A percentile compares a stretch with the other conserved stretches of the same genome.
Conservation (phyloP, 2,113 vertebrate species). For the Notarius lentiginosus region DNA sequence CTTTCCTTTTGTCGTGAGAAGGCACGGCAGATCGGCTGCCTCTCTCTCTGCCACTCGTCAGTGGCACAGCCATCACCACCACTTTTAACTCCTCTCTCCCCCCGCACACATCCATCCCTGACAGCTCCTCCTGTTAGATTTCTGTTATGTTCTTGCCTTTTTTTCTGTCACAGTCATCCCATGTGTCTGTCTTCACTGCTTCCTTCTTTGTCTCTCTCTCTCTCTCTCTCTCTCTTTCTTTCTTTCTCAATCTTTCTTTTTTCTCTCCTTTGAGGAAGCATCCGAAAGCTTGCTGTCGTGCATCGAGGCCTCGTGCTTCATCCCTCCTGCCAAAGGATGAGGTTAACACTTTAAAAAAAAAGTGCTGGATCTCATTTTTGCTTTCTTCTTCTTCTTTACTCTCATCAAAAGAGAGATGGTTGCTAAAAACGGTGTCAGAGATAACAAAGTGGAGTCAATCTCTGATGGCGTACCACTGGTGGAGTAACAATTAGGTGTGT, state of each 20-base stretch:
- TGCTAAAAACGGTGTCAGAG: constrained; percentile 62
- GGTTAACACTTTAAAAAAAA: constrained; percentile 22
- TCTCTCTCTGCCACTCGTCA: constrained; percentile 67
- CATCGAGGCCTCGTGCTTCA: constrained; percentile 60
- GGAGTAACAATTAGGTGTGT: neutral
- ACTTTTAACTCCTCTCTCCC: constrained; percentile 58
- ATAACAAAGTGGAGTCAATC: constrained; percentile 51
- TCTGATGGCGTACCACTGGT: neutral
- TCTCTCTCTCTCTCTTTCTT: constrained; percentile 19
- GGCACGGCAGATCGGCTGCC: constrained; percentile 58
- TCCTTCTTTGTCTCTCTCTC: constrained; percentile 30
- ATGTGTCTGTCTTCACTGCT: constrained; percentile 23
- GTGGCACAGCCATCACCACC: constrained; percentile 62
- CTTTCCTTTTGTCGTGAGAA: constrained; percentile 68
- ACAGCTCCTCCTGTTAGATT: constrained; percentile 41
- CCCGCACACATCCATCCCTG: constrained; percentile 13
- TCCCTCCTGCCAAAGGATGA: constrained; percentile 63
- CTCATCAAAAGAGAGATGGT: constrained; percentile 60
- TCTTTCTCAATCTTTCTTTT: constrained; percentile 17
- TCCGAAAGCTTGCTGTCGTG: constrained; percentile 51
- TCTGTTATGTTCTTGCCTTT: neutral
- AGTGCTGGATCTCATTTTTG: constrained; percentile 8
- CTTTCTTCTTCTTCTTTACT: constrained; percentile 55
- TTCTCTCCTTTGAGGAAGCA: constrained; percentile 7
- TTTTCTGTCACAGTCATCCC: constrained; percentile 67